Conservation (phyloP, 2,888 invertebrate genomes). For the Oxyscelio sp. region DNA sequence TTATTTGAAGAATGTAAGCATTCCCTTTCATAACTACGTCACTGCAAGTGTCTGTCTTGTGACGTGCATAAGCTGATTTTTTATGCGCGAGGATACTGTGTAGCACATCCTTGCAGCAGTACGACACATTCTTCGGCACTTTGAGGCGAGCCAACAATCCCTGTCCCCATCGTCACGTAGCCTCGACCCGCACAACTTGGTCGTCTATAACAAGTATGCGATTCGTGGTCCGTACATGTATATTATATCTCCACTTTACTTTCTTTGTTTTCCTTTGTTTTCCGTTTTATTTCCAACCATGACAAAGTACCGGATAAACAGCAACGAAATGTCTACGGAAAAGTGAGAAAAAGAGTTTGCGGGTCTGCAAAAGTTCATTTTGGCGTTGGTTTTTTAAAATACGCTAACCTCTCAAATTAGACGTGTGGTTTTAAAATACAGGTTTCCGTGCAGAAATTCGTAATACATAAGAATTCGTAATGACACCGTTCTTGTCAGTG, state of each 20-base stretch:
- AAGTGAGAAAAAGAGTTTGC: too few species aligned
- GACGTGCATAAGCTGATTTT: conserved; percentile 30
- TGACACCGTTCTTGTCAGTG: too few species aligned
- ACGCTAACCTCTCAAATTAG: too few species aligned
- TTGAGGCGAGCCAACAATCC: conserved; percentile 40
- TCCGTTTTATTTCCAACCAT: conserved; percentile 39
- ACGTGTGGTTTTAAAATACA: too few species aligned
- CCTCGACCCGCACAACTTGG: conserved; percentile 57
- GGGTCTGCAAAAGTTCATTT: too few species aligned
- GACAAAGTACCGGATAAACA: conserved; percentile 41
- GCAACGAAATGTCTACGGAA: too few species aligned
- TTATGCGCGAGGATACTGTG: conserved; percentile 43
- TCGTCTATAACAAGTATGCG: conserved; percentile 61
- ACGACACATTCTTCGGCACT: conserved; percentile 57
- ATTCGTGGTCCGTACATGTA: conserved; percentile 57
- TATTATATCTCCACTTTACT: conserved; percentile 53
- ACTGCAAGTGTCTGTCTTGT: conserved; percentile 8
- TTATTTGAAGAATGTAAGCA: too few species aligned
- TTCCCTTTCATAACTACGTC: background rate
- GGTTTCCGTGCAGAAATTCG: too few species aligned
- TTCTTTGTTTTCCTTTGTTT: conserved; percentile 49
- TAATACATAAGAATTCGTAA: too few species aligned
- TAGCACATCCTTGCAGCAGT: conserved; percentile 44
- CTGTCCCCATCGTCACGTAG: conserved; percentile 53
- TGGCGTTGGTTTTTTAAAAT: too few species aligned